Percentiles rank a stretch among this genome's conserved stretches.
These are phyloP conservation scores for Macroglossus sobrinus DNA, from an alignment of 2,113 vertebrate species.

Conservation along the genomic window DNA sequence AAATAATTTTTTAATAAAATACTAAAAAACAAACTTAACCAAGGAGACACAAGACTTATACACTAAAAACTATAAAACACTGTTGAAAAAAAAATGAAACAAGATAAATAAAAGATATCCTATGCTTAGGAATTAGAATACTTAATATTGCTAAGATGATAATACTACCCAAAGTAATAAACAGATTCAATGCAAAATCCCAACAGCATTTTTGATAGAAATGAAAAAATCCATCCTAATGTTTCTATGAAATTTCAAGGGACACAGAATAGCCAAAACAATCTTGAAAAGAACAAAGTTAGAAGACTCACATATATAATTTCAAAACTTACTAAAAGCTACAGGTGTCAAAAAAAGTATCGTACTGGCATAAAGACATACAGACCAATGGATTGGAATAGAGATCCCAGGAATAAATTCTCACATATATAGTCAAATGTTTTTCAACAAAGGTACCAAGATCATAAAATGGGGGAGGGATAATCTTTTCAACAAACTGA, in stretches of 20 bases:
- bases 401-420: too few relatives aligned
- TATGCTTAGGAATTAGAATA: background rate
- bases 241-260: background rate
- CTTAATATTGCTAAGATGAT: background rate
- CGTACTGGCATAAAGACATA: too few relatives aligned
- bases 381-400: too few relatives aligned
- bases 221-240: background rate
- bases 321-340: too few relatives aligned
- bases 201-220: background rate
- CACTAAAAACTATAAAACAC: background rate
- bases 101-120: background rate
- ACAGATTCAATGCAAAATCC: background rate
- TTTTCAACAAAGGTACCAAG: background rate
- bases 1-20: background rate
- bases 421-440: background rate
- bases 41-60: background rate
- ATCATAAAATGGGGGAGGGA: background rate
- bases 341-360: too few relatives aligned
- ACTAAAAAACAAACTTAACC: background rate
- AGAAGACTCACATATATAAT: too few relatives aligned
- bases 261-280: too few relatives aligned
- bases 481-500: background rate
- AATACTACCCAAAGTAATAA: background rate
- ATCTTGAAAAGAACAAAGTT: too few relatives aligned
- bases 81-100: background rate